Evolutionary conservation across 30 jellyfish, hydroid and myxozoan genomes (phyloP).

Genomic region (Hydra vulgaris): DNA sequence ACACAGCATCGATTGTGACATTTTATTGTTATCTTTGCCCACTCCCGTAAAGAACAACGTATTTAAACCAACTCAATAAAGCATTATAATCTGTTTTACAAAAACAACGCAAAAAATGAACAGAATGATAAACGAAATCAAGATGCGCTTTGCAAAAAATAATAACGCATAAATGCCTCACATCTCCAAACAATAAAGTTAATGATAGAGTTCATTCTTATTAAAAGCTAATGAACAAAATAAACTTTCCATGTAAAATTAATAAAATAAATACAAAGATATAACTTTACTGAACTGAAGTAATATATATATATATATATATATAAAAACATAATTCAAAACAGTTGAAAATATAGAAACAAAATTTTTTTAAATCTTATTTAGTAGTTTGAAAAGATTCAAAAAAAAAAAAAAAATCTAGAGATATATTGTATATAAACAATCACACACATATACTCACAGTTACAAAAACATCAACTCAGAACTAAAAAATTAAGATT

Average conservation of each 20-base stretch:
- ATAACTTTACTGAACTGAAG: background rate
- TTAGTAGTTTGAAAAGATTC: background rate
- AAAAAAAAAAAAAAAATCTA: no score
- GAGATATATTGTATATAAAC: no score
- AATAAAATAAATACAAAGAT: background rate
- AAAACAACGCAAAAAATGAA: background rate
- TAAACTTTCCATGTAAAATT: background rate
- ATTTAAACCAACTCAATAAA: background rate
- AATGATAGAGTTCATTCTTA: background rate
- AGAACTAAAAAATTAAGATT: conserved; percentile 6
- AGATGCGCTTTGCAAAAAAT: background rate
- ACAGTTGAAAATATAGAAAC: background rate
- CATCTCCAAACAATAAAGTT: no score
- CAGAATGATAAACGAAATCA: background rate
- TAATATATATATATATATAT: no score
- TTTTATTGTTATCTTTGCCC: background rate
- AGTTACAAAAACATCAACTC: background rate
- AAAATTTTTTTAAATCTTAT: no score
- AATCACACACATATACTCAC: background rate
- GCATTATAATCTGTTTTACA: background rate
- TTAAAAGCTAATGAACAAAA: background rate
- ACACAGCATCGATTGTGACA: background rate
- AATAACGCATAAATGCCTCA: background rate
- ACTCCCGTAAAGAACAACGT: background rate
- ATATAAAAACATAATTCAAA: background rate